Base-by-base conservation (phyloP, 2,113 vertebrate genomes). In the Lampris incognitus region DNA sequence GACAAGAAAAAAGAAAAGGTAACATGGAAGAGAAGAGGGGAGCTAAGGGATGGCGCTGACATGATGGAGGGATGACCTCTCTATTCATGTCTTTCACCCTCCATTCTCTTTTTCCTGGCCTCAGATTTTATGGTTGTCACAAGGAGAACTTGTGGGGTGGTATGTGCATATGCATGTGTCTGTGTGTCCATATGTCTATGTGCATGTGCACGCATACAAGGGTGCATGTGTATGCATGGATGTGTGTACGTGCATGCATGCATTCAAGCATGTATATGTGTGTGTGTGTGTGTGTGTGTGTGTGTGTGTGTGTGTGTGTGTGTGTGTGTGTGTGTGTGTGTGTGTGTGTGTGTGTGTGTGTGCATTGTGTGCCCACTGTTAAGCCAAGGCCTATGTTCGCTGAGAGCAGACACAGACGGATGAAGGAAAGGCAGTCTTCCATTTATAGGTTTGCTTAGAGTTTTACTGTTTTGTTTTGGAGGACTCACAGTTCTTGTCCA, bases 391-490 rank as follows among this genome's bases (percentile, higher is more conserved):
- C 48, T 76, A 64, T 66, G 78, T 83, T 49, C 58, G 58, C 8
- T 49, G 74, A 72, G 74, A 59, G 74, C 69, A 71, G 73, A 77
- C 79, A 11, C 6, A 70, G 57, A 69, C 74, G 42, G 58, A 79
- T 70, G 79, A 81, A 78, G 79, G 54, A 83, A 74, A 69, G 57
- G 64, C 66, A 70, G 75, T 37, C 85, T 78, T 87, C 74, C 36
- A 79, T 91, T 89, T 89, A 88, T 76, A 76, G 83, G 69, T 72
- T 76, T 4, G 40, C 79, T 79, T 52, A 1, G 60, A 81, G 69
- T 87, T 90, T 91, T 76, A 90, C 78, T 55, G 88, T 87, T 87
- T 81, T 92, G 84, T 90, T 92, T 90, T 91, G 85, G 73, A 89
- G 70, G 77, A 83, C 69, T 69, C 3, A 2, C 48, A 78, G 79